Evolutionary conservation across 2,888 invertebrate genomes (phyloP).

Genomic region (Troides aeacus): DNA sequence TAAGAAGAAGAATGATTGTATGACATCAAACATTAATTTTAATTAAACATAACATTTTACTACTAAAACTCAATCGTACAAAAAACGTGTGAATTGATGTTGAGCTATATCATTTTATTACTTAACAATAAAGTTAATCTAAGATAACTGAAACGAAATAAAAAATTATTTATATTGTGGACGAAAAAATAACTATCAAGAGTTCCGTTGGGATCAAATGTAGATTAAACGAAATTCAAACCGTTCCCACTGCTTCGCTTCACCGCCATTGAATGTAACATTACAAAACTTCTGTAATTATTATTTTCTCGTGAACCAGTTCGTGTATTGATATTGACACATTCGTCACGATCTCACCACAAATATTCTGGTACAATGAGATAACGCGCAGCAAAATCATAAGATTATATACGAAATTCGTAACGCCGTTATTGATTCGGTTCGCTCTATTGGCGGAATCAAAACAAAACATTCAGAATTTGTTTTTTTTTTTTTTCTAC

Average conservation of each 20-base stretch:
- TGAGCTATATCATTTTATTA: not conserved
- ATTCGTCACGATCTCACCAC: slow-evolving; percentile 66
- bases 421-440: slow-evolving; percentile 45
- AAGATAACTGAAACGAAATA: slow-evolving; percentile 25
- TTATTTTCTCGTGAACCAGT: slow-evolving; percentile 72
- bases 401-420: slow-evolving; percentile 55
- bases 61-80: not conserved
- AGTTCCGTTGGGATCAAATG: slow-evolving; percentile 68
- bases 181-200: slow-evolving; percentile 51
- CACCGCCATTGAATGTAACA: slow-evolving; percentile 64
- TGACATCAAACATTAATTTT: not conserved
- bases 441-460: slow-evolving; percentile 30
- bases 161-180: slow-evolving; percentile 32
- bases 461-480: slow-evolving; percentile 23
- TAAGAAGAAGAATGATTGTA: not conserved
- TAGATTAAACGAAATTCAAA: slow-evolving; percentile 66
- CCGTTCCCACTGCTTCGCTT: slow-evolving; percentile 76
- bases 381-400: slow-evolving; percentile 57
- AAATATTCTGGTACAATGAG: slow-evolving; percentile 52
- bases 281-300: slow-evolving; percentile 68
- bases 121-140: slow-evolving; percentile 30
- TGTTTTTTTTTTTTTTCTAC: not conserved
- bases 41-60: not conserved
- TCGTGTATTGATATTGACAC: slow-evolving; percentile 72
- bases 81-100: not conserved